Evolutionary conservation across 2,113 vertebrate species (phyloP).

Genomic region (Phoxinus phoxinus): DNA sequence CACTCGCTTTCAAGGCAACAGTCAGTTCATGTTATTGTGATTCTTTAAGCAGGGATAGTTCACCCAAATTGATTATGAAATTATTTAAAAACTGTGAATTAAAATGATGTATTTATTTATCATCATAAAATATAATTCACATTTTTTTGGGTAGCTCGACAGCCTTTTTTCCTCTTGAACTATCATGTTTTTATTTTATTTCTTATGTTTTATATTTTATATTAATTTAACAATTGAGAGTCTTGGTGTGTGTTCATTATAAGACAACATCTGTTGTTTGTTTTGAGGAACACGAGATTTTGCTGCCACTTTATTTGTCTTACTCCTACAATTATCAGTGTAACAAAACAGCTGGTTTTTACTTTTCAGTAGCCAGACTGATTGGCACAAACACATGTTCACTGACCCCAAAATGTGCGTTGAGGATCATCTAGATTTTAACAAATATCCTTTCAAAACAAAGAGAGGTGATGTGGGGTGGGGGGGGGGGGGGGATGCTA

Average conservation of each 20-base stretch:
- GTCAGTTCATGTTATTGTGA: neutral
- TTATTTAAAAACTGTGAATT: neutral
- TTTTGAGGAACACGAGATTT: slow-evolving; percentile 10
- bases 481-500: too few species aligned
- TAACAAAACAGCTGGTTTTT: slow-evolving; percentile 62
- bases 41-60: neutral
- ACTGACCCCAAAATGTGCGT: neutral
- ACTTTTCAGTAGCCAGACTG: slow-evolving; percentile 59
- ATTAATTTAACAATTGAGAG: neutral
- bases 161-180: neutral
- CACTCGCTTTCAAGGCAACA: neutral
- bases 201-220: neutral
- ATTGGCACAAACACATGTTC: neutral
- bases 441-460: neutral
- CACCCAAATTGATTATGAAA: neutral
- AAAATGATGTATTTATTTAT: neutral
- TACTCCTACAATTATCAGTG: slow-evolving; percentile 43
- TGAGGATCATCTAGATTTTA: slow-evolving; percentile 12
- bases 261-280: slow-evolving; percentile 13
- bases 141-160: neutral
- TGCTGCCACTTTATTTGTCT: slow-evolving; percentile 52
- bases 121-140: too few species aligned
- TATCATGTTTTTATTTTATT: neutral
- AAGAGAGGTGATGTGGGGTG: too few species aligned
- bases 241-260: neutral